Evolutionary conservation across 2,888 invertebrate species (phyloP).

Genomic region (Tipula confusa): DNA sequence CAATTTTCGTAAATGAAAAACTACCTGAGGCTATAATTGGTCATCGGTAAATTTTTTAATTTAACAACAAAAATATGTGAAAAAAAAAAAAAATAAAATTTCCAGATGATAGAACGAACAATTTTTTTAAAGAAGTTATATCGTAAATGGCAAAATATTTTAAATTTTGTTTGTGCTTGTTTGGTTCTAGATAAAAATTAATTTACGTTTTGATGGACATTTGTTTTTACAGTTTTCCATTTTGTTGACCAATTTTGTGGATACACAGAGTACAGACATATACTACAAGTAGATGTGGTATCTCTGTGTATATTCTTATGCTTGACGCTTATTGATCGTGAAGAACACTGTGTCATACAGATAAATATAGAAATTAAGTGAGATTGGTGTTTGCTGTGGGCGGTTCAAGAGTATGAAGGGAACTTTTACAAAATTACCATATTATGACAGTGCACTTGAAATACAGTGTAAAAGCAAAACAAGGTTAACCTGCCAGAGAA

Average conservation of each 20-base stretch:
- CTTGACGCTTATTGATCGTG: too few species aligned
- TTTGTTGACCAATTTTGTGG: neutral
- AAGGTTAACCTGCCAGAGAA: too few species aligned
- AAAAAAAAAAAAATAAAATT: neutral
- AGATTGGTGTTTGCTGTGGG: too few species aligned
- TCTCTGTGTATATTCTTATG: neutral
- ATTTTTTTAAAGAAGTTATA: neutral
- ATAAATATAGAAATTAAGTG: too few species aligned
- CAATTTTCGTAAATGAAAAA: neutral
- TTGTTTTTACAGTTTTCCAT: neutral
- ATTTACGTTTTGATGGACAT: neutral
- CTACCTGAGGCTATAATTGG: neutral
- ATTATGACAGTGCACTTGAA: too few species aligned
- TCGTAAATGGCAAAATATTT: neutral
- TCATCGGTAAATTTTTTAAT: neutral
- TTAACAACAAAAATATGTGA: neutral
- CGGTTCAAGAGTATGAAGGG: too few species aligned
- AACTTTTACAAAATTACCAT: too few species aligned
- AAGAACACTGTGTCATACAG: too few species aligned
- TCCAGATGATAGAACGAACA: neutral
- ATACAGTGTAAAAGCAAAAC: too few species aligned
- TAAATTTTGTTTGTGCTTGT: neutral
- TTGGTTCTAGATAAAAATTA: neutral
- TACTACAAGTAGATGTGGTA: neutral
- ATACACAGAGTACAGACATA: neutral